Evolutionary conservation across 2,797 vertebrate genomes (phyloP), one percentile per base, ranked within the genome.

Genomic region (Paratrypauchen microcephalus): DNA sequence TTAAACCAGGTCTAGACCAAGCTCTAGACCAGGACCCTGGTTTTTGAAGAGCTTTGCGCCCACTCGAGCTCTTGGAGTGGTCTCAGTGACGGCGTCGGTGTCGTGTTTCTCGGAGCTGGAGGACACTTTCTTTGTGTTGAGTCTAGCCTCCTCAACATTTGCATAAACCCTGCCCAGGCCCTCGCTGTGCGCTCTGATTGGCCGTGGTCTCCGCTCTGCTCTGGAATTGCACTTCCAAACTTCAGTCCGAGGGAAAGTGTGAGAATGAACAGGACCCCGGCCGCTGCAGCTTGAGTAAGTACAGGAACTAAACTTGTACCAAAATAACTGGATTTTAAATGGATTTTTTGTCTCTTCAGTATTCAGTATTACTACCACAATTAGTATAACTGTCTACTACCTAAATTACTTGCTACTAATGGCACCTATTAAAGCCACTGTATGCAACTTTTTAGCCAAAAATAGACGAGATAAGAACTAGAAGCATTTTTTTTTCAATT

Each of bases 21-120:
- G 28, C 4, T 28, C 28, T 28, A 28, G 28, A 28, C 2, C 28
- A 28, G 28, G 30, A 6, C 30, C 30, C 1, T 32, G 30, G 30
- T 3, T 32, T 67, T 71, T 56, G 70, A 81, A 75, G 83, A 71
- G 86, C 58, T 78, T 75, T 68, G 65, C 65, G 50, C 75, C 80
- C 73, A 76, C 78, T 39, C 71, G 64, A 28, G 26, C 26, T 23
- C 50, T 58, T 48, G 23, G 55, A 39, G 39, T 16, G 59, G 54
- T 56, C 80, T 16, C 50, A 75, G 80, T 80, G 82, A 80, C 66
- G 11, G 73, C 61, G 64, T 65, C 3, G 65, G 86, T 88, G 80
- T 93, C 90, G 48, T 59, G 62, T 94, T 93, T 90, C 92, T 83
- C 73, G 90, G 75, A 91, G 87, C 41, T 16, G 12, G 12, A 77